Base-by-base conservation (phyloP, 2,888 invertebrate species). In the Carabus problematicus region DNA sequence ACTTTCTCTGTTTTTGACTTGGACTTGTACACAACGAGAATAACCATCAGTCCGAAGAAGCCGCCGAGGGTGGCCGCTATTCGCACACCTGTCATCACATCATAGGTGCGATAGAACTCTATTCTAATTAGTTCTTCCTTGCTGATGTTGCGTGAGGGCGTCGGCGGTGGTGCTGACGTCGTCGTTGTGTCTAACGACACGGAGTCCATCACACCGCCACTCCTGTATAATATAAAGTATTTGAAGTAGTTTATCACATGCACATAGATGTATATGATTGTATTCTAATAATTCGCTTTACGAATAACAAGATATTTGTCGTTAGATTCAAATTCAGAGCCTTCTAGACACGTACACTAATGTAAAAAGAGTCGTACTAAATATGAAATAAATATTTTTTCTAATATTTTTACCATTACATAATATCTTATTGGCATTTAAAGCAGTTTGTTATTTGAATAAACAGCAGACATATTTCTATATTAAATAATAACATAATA, bases 51-150 rank as follows among this genome's bases (percentile, higher is more conserved):
- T 72, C 92, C 91, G 83, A 95, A 95, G 83, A 95, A 94, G 76
- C 94, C 94, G 76, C 95, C 94, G 63, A 96, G 85, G 2, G 95
- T 95, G 75, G 93, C 93, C 75, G 95, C 95, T 82, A 95, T 95
- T 74, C 95, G 88, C 73, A 95, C 89, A 74, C 95, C 95, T 76
- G 95, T 95, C 94, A 94, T 95, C 81, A 92, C 92, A 86, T 95
- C 94, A 84, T 96, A 96, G 43, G 94, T 93, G 76, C 91, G 90
- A 85, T 93, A 94, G 84, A 93, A 95, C 80, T 92, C 92, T 76
- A 89, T 86, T 77, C 91, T 90, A 76, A 89, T 86, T 77, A 89
- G 87, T 79, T 91, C 90, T 67, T 89, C 88, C 75, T 79, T 81
- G 72, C 29, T 29, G 29, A 29, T 29, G 29, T 29, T 29, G 29